These are phyloP conservation scores for Sprattus sprattus DNA, from an alignment of 2,113 vertebrate species.

Conservation along the genomic window DNA sequence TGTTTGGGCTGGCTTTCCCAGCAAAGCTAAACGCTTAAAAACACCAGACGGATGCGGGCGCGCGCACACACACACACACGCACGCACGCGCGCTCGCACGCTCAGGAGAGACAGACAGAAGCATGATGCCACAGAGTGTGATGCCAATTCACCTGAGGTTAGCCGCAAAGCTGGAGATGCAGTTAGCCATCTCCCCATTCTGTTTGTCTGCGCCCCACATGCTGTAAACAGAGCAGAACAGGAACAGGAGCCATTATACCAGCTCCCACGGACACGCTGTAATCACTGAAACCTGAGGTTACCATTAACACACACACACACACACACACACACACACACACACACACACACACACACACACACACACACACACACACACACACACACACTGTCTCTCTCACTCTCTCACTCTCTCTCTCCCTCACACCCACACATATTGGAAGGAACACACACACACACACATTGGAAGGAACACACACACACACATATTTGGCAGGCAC, in stretches of 20 bases:
- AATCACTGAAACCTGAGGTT: constrained; percentile 33
- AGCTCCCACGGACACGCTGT: background rate
- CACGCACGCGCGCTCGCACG: background rate
- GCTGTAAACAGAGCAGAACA: constrained; percentile 72
- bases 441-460: background rate
- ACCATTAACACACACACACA: constrained; percentile 27
- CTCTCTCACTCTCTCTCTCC: background rate
- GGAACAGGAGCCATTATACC: constrained; percentile 43
- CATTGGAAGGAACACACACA: background rate
- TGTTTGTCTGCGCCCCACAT: constrained; percentile 80
- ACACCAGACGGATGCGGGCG: background rate
- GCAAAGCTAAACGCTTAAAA: background rate
- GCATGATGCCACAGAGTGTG: constrained; percentile 23
- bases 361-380: background rate
- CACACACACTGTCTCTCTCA: background rate
- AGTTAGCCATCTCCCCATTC: constrained; percentile 74
- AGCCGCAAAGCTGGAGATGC: constrained; percentile 74
- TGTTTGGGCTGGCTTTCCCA: background rate
- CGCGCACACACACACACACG: background rate
- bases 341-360: background rate
- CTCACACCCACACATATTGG: background rate
- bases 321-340: background rate
- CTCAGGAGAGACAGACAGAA: background rate
- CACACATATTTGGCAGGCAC: background rate
- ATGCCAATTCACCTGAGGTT: constrained; percentile 73